Percentiles rank a stretch among this genome's conserved stretches.
These are phyloP conservation scores for Perizoma affinitatum DNA, from an alignment of 2,888 invertebrate genomes.

Conservation along the genomic window DNA sequence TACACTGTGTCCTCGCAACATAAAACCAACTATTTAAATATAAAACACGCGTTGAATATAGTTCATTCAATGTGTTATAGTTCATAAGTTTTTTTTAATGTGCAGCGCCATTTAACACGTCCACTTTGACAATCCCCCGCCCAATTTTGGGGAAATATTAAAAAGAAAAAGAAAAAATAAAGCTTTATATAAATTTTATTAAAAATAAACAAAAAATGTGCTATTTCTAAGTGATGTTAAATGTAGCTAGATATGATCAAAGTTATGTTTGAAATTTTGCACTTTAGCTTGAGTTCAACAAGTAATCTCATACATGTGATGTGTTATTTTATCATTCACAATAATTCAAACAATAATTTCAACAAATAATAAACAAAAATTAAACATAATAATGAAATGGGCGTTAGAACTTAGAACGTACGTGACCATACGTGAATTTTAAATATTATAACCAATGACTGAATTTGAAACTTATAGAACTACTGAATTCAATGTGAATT, in stretches of 20 bases:
- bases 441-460: slow-evolving; percentile 38
- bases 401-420: slow-evolving; percentile 62
- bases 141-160: slow-evolving; percentile 57
- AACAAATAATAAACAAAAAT: slow-evolving; percentile 45
- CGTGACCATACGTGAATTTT: slow-evolving; percentile 62
- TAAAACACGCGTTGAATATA: slow-evolving; percentile 59
- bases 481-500: slow-evolving; percentile 61
- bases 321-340: slow-evolving; percentile 38
- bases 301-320: too few species aligned
- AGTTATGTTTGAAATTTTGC: slow-evolving; percentile 46
- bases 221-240: slow-evolving; percentile 59
- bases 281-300: neutral
- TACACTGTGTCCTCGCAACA: slow-evolving; percentile 68
- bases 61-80: slow-evolving; percentile 58
- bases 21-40: slow-evolving; percentile 53
- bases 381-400: slow-evolving; percentile 50
- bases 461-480: slow-evolving; percentile 32
- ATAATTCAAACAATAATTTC: slow-evolving; percentile 46
- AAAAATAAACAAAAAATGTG: slow-evolving; percentile 52
- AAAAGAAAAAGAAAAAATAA: slow-evolving; percentile 59
- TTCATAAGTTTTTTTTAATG: slow-evolving; percentile 62
- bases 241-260: slow-evolving; percentile 49
- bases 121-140: slow-evolving; percentile 80
- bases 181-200: slow-evolving; percentile 65
- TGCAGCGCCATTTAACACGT: slow-evolving; percentile 79